Evolutionary conservation across 1,140 invertebrate species (phyloP).

Genomic region (Diprion similis): DNA sequence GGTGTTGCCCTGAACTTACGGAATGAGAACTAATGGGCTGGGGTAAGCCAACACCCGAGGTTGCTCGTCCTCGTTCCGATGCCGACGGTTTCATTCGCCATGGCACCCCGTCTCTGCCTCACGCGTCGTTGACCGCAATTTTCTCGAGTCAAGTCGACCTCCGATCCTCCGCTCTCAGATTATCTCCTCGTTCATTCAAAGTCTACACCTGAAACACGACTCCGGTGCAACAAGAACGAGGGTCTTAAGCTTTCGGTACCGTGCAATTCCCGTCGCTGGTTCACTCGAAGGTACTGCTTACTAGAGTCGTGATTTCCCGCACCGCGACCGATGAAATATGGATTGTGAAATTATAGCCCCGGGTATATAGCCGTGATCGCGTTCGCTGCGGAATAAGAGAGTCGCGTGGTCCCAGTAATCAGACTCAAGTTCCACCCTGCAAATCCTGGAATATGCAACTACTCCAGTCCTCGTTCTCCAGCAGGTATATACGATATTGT

Average conservation of each 20-base stretch:
- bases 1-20: neutral
- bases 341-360: neutral
- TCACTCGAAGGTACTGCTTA: too few species aligned
- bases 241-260: too few species aligned
- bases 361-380: neutral
- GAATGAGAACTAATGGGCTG: neutral
- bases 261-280: too few species aligned
- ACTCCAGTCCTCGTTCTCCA: neutral
- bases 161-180: neutral
- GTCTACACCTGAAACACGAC: too few species aligned
- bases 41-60: neutral
- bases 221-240: too few species aligned
- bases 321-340: neutral
- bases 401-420: too few species aligned
- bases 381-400: too few species aligned
- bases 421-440: neutral
- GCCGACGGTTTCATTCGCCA: too few species aligned
- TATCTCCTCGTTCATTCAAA: neutral
- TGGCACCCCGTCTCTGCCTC: neutral
- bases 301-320: neutral
- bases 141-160: neutral
- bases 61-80: neutral
- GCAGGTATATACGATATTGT: slow-evolving; percentile 9
- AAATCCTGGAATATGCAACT: neutral
- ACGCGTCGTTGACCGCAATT: neutral